Percentiles rank a stretch among this genome's conserved stretches.
These are phyloP conservation scores for Spinus olivaceus DNA, from an alignment of 2,797 vertebrate genomes.

Conservation along the genomic window DNA sequence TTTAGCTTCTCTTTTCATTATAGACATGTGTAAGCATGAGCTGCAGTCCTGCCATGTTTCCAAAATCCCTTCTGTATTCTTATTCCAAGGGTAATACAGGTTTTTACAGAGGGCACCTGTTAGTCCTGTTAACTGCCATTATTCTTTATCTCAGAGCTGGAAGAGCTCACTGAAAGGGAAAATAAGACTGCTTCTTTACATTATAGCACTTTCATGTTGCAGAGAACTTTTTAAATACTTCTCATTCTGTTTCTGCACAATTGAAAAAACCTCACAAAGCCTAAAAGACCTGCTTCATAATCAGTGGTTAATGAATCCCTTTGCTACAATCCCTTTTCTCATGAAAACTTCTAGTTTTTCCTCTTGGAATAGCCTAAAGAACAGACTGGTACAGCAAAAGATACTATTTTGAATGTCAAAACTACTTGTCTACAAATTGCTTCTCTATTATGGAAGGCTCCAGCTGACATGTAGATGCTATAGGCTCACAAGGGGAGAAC, in stretches of 20 bases:
- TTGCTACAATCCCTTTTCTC: not conserved
- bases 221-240: not conserved
- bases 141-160: not conserved
- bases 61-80: not conserved
- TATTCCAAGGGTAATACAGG: not conserved
- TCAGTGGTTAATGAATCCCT: not conserved
- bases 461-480: accelerated
- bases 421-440: not conserved
- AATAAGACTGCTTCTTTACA: not conserved
- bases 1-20: not conserved
- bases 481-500: not conserved
- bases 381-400: not conserved
- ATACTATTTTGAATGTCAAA: not conserved
- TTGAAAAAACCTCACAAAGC: not conserved
- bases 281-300: not conserved
- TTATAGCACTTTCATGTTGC: not conserved
- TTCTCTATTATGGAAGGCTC: not conserved
- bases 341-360: not conserved
- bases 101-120: not conserved
- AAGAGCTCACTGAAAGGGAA: not conserved
- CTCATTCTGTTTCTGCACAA: not conserved
- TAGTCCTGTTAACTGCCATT: not conserved
- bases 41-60: not conserved
- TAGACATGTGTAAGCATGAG: not conserved
- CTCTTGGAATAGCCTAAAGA: not conserved